Evolutionary conservation across 2,797 vertebrate genomes (phyloP).

Genomic region (Lithobates pipiens): DNA sequence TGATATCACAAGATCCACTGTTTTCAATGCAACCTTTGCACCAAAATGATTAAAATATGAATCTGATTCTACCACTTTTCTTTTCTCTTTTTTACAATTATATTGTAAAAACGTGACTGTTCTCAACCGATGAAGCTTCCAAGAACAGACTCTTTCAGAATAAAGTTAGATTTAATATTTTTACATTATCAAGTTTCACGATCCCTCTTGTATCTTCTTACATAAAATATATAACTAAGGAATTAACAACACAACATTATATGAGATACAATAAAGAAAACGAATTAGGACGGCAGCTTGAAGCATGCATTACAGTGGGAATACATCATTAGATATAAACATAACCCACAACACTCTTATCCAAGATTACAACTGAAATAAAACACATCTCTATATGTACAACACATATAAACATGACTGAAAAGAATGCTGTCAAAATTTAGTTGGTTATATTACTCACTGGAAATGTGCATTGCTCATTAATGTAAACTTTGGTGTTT

Average conservation of each 20-base stretch:
- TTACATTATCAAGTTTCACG: background rate
- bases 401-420: conserved; percentile 1
- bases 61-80: too few species aligned
- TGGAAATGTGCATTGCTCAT: conserved; percentile 8
- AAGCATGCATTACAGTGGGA: background rate
- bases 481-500: background rate
- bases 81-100: too few species aligned
- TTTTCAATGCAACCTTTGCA: too few species aligned
- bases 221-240: background rate
- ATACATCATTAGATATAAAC: background rate
- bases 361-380: background rate
- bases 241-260: conserved; percentile 7
- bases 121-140: too few species aligned
- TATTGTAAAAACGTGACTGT: too few species aligned
- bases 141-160: too few species aligned
- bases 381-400: background rate
- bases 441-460: conserved; percentile 15
- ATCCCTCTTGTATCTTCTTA: background rate
- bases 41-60: too few species aligned
- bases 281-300: background rate
- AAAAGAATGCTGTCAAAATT: background rate
- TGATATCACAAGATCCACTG: too few species aligned
- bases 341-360: background rate
- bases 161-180: background rate
- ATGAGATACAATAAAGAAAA: conserved; percentile 22